phyloP scores from a whole-genome alignment of 2,113 vertebrate genomes.

The Campylomormyrus numenius region DNA sequence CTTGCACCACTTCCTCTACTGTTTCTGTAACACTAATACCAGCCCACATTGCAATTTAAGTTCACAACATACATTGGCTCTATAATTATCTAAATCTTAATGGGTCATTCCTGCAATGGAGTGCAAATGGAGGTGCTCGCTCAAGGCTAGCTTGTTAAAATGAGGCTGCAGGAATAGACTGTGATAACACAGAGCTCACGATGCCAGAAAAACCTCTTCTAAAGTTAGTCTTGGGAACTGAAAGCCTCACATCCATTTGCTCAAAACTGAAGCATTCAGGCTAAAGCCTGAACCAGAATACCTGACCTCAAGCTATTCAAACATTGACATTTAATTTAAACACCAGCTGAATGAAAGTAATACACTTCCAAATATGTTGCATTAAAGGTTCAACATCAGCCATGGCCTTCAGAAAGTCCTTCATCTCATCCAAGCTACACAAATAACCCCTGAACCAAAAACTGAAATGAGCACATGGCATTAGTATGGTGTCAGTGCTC shows the following conservation, averaged over 20 bases:
- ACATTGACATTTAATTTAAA: neutral
- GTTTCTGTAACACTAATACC: neutral
- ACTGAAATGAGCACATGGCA: slow-evolving; percentile 14
- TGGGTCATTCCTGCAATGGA: neutral
- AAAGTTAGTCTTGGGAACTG: slow-evolving; percentile 30
- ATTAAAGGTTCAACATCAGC: neutral
- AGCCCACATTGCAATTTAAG: neutral
- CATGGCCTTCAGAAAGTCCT: neutral
- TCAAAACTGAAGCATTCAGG: slow-evolving; percentile 13
- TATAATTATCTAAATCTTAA: neutral
- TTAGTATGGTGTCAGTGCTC: neutral
- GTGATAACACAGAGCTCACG: slow-evolving; percentile 25
- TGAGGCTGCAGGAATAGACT: neutral
- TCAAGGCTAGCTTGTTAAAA: neutral
- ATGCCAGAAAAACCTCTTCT: slow-evolving; percentile 31
- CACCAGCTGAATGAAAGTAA: neutral
- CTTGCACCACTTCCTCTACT: neutral
- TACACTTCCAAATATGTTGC: neutral
- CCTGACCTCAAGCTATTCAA: neutral
- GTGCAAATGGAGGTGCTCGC: neutral
- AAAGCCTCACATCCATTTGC: slow-evolving; percentile 24
- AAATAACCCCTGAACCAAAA: slow-evolving; percentile 7
- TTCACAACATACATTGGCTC: neutral
- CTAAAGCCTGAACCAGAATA: neutral
- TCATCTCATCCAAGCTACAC: neutral